These are phyloP conservation scores for Ctenopoma multispine DNA, from an alignment of 2,797 vertebrate genomes.

Conservation along the genomic window DNA sequence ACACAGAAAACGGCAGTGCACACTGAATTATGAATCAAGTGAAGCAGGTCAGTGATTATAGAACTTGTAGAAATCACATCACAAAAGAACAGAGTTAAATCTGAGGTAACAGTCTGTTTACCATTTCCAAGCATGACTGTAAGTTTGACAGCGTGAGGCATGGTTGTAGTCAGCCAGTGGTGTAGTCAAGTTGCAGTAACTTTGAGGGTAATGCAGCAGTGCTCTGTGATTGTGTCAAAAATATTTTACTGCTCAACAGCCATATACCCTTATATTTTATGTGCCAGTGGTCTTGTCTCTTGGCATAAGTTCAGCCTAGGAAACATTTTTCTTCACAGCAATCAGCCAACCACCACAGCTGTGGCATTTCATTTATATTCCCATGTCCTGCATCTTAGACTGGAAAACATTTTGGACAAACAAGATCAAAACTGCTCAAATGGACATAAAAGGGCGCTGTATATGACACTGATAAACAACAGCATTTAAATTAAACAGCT, in stretches of 20 bases:
- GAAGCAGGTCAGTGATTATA: constrained; percentile 61
- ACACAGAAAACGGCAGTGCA: constrained; percentile 49
- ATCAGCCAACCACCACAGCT: constrained; percentile 48
- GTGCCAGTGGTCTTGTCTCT: constrained; percentile 56
- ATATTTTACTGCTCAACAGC: constrained; percentile 36
- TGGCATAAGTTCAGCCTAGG: constrained; percentile 52
- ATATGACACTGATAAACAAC: background rate
- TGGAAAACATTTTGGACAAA: constrained; percentile 56
- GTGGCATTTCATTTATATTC: constrained; percentile 67
- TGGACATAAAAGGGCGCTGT: constrained; percentile 31
- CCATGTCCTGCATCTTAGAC: constrained; percentile 38
- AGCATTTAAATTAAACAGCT: constrained; percentile 10
- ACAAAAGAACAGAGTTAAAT: constrained; percentile 33
- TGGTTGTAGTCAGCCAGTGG: background rate
- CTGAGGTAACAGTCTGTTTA: constrained; percentile 35
- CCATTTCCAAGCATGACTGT: constrained; percentile 17
- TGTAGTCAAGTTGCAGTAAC: constrained; percentile 27
- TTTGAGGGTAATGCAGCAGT: constrained; percentile 33
- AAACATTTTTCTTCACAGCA: constrained; percentile 60
- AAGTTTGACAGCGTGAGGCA: constrained; percentile 26
- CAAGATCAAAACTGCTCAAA: constrained; percentile 41
- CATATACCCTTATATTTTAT: constrained; percentile 43
- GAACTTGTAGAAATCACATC: constrained; percentile 51
- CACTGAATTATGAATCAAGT: constrained; percentile 64
- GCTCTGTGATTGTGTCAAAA: constrained; percentile 22